Evolutionary conservation across 2,797 vertebrate species (phyloP).

Genomic region (Amphiprion clarkii): DNA sequence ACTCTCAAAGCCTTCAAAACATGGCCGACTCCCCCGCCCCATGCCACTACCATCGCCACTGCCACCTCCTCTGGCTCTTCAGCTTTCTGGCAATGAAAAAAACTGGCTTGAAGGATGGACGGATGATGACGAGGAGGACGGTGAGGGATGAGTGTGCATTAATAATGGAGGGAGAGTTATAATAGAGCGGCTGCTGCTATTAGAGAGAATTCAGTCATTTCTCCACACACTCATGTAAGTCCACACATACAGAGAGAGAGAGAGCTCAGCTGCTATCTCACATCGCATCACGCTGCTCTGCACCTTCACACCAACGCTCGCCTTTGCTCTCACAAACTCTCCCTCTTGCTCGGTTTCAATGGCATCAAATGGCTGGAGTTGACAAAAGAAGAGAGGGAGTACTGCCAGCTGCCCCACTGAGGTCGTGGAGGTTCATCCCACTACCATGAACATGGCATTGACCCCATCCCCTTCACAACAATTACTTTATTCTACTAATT

Average conservation of each 20-base stretch:
- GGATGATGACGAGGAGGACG: slow-evolving; percentile 49
- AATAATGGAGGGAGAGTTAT: slow-evolving; percentile 56
- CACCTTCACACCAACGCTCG: slow-evolving; percentile 78
- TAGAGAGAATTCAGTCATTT: slow-evolving; percentile 63
- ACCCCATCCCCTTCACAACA: slow-evolving; percentile 60
- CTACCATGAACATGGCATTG: slow-evolving; percentile 72
- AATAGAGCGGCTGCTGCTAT: slow-evolving; percentile 61
- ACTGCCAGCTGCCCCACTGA: slow-evolving; percentile 79
- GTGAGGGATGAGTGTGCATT: slow-evolving; percentile 59
- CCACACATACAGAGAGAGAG: slow-evolving; percentile 29
- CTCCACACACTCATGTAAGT: slow-evolving; percentile 45
- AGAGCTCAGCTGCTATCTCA: slow-evolving; percentile 82
- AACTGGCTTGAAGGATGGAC: slow-evolving; percentile 46
- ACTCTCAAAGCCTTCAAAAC: slow-evolving; percentile 79
- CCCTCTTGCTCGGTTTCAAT: slow-evolving; percentile 76
- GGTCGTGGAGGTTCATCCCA: slow-evolving; percentile 58
- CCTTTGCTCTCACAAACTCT: slow-evolving; percentile 69
- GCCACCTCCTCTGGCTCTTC: slow-evolving; percentile 14
- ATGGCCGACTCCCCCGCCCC: slow-evolving; percentile 47
- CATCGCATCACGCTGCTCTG: slow-evolving; percentile 83
- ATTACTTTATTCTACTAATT: slow-evolving; percentile 67
- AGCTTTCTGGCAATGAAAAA: slow-evolving; percentile 41
- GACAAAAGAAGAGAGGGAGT: slow-evolving; percentile 79
- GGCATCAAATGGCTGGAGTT: slow-evolving; percentile 78
- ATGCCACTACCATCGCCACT: slow-evolving; percentile 15